Percentiles rank a stretch among this genome's conserved stretches.
These are phyloP conservation scores for Ifrita kowaldi DNA, from an alignment of 2,113 vertebrate genomes.

Conservation along the genomic window DNA sequence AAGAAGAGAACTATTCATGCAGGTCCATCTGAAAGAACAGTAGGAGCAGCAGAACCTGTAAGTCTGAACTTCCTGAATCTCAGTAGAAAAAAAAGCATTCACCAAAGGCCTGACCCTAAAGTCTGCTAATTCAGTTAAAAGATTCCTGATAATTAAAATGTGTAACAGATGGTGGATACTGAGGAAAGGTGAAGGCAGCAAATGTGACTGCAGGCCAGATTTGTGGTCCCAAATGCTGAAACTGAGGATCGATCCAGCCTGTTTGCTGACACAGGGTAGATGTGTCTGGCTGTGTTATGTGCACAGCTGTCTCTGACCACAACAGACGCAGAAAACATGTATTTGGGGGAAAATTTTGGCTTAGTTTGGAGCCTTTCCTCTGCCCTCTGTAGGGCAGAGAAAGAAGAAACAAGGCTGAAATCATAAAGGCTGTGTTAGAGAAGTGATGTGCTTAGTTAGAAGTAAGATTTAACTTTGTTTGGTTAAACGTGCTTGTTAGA, in stretches of 20 bases:
- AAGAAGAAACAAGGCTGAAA: neutral
- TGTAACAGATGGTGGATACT: neutral
- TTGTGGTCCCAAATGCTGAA: neutral
- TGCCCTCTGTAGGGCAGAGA: neutral
- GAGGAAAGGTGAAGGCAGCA: neutral
- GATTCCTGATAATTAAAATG: neutral
- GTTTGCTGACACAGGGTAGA: neutral
- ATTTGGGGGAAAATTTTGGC: neutral
- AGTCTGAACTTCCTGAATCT: neutral
- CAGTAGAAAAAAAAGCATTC: neutral
- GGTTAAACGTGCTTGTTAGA: neutral
- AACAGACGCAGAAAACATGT: rapidly evolving
- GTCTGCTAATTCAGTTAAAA: neutral
- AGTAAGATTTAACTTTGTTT: neutral
- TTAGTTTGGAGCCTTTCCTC: neutral
- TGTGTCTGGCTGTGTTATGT: neutral
- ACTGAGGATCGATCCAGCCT: neutral
- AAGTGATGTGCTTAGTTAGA: neutral
- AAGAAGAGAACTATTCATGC: neutral
- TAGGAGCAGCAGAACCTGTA: neutral
- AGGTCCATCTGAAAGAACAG: neutral
- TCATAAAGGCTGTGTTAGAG: neutral
- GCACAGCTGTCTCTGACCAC: neutral
- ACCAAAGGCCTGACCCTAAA: neutral
- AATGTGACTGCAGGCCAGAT: neutral